Percentiles rank a stretch among this genome's conserved stretches.
phyloP scores from a whole-genome alignment of 2,888 invertebrate species.

The Elysia crispata region DNA sequence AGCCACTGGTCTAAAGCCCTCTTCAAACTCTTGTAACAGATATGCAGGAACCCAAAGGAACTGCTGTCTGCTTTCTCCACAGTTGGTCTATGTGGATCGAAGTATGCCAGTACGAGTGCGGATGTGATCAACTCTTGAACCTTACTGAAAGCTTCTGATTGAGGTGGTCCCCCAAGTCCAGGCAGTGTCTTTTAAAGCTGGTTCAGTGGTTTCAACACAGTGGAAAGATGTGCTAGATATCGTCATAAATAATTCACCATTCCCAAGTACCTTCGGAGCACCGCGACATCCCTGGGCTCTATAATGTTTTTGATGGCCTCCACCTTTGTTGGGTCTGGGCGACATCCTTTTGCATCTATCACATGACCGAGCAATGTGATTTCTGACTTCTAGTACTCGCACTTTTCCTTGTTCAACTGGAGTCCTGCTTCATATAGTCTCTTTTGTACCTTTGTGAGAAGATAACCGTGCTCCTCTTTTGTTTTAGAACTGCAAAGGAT shows the following conservation, averaged over 20 bases:
- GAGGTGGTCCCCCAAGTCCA: conserved; percentile 33
- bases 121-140: conserved; percentile 25
- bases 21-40: conserved; percentile 19
- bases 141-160: conserved; percentile 27
- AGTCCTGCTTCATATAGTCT: conserved; percentile 18
- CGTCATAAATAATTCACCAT: conserved; percentile 15
- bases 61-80: background rate
- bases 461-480: conserved; percentile 10
- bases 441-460: background rate
- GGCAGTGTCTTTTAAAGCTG: background rate
- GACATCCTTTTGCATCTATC: conserved; percentile 24
- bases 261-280: conserved; percentile 2
- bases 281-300: background rate
- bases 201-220: background rate
- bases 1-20: conserved; percentile 15
- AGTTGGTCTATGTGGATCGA: conserved; percentile 35
- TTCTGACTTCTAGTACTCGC: conserved; percentile 12
- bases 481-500: conserved; percentile 6
- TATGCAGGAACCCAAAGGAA: background rate
- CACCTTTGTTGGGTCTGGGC: conserved; percentile 20
- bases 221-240: background rate
- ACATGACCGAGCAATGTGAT: conserved; percentile 41
- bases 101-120: conserved; percentile 26
- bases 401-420: conserved; percentile 36
- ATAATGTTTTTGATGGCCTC: background rate